Conservation (phyloP, 1,140 invertebrate genomes). For the Leptinotarsa lineolata region DNA sequence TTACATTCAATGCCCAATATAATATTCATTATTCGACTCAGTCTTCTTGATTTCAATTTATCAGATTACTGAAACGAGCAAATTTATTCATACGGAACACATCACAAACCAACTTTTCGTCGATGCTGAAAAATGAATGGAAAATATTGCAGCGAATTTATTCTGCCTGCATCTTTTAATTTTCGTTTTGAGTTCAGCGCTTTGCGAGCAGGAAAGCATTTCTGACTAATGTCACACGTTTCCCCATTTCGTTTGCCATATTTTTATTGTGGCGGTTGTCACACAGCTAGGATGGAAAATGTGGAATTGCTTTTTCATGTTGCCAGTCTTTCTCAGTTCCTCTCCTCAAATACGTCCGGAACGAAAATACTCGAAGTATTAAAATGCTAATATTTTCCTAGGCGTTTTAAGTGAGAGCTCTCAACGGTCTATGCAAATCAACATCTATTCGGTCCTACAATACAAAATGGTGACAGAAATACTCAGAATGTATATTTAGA, state of each 20-base stretch:
- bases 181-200: neutral
- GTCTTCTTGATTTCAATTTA: no score
- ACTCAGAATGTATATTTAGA: no score
- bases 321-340: slow-evolving; percentile 5
- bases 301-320: slow-evolving; percentile 8
- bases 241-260: neutral
- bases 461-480: no score
- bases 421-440: neutral
- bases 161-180: neutral
- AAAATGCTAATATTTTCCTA: slow-evolving; percentile 1
- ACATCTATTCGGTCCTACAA: no score
- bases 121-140: no score
- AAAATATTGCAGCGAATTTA: neutral
- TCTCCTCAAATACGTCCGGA: neutral
- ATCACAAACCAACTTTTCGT: no score
- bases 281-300: neutral
- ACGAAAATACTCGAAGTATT: neutral
- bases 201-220: neutral
- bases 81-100: no score
- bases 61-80: no score
- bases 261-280: slow-evolving; percentile 8
- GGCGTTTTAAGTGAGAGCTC: neutral
- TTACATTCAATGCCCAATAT: no score
- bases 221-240: neutral
- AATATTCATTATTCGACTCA: no score